Percentiles rank a stretch among this genome's conserved stretches.
phyloP scores from a whole-genome alignment of 53 echinoderm and acorn worm genomes.

The Temnopleurus reevesii region DNA sequence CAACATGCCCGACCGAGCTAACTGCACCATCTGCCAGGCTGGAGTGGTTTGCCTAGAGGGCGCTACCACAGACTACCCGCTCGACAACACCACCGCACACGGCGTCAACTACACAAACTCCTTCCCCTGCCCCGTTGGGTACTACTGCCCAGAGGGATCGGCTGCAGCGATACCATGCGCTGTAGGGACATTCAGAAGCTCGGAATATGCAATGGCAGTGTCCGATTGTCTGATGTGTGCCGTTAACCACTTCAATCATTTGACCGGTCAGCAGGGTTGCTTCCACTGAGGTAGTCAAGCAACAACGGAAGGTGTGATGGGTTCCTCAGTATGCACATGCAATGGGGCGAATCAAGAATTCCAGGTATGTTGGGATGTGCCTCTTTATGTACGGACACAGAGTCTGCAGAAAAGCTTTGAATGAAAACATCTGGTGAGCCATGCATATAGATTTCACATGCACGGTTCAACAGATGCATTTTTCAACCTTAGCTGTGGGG shows the following conservation, averaged over 20 bases:
- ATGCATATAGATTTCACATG: no score
- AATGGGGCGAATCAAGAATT: conserved; percentile 86
- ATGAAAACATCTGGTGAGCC: no score
- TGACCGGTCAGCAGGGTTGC: conserved; percentile 82
- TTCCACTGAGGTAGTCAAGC: conserved; percentile 93
- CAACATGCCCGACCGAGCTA: conserved; percentile 81
- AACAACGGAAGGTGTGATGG: conserved; percentile 15
- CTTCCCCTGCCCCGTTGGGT: conserved; percentile 89
- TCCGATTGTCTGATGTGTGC: conserved; percentile 77
- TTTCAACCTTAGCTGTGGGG: no score
- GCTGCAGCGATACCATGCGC: conserved; percentile 64
- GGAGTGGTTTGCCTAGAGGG: conserved; percentile 96
- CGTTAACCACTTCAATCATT: conserved; percentile 90
- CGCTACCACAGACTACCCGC: conserved; percentile 83
- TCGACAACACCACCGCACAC: conserved; percentile 71
- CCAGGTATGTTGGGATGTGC: conserved; percentile 67
- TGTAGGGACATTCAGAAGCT: conserved; percentile 62
- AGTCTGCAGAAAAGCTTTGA: no score
- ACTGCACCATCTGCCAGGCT: conserved; percentile 81
- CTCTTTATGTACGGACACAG: no score
- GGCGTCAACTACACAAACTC: conserved; percentile 95
- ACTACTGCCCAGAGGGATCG: conserved; percentile 89
- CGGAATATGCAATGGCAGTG: conserved; percentile 62
- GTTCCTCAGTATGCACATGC: conserved; percentile 72
- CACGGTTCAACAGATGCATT: no score